A percentile compares a stretch with the other conserved stretches of the same genome.
These are phyloP conservation scores for Yasuhikotakia modesta DNA, from an alignment of 2,797 vertebrate species.

Conservation along the genomic window DNA sequence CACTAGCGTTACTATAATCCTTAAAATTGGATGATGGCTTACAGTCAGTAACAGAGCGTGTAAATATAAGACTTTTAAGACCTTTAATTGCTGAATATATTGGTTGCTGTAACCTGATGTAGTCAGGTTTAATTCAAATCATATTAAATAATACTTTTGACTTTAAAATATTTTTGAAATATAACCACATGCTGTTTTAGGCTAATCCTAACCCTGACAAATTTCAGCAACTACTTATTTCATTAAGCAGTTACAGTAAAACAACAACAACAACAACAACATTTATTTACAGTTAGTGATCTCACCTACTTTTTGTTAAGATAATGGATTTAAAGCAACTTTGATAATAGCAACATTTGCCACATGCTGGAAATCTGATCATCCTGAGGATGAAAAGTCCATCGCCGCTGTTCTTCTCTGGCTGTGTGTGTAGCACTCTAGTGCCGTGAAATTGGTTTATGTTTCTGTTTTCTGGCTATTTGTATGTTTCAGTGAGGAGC, in stretches of 20 bases:
- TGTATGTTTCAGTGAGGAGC: slow-evolving; percentile 10
- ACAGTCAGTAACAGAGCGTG: background rate
- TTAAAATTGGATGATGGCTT: background rate
- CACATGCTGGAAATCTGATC: slow-evolving; percentile 29
- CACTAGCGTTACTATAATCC: background rate
- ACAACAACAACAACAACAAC: no score
- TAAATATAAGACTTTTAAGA: background rate
- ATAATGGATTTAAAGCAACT: background rate
- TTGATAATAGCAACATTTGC: background rate
- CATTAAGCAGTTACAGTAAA: background rate
- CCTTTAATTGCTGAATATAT: background rate
- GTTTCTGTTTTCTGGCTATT: slow-evolving; percentile 40
- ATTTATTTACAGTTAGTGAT: no score
- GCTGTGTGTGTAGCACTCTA: slow-evolving; percentile 42
- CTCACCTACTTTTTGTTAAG: background rate
- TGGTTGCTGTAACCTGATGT: background rate
- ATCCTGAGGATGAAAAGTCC: slow-evolving; percentile 41
- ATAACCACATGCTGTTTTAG: background rate
- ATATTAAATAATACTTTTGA: background rate
- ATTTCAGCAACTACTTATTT: no score
- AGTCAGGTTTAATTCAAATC: background rate
- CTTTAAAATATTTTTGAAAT: background rate
- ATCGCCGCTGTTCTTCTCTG: slow-evolving; percentile 27
- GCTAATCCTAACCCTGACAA: background rate
- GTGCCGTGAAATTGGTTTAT: slow-evolving; percentile 57